phyloP scores from a whole-genome alignment of 2,888 invertebrate genomes.

The Melinopterus prodromus region DNA sequence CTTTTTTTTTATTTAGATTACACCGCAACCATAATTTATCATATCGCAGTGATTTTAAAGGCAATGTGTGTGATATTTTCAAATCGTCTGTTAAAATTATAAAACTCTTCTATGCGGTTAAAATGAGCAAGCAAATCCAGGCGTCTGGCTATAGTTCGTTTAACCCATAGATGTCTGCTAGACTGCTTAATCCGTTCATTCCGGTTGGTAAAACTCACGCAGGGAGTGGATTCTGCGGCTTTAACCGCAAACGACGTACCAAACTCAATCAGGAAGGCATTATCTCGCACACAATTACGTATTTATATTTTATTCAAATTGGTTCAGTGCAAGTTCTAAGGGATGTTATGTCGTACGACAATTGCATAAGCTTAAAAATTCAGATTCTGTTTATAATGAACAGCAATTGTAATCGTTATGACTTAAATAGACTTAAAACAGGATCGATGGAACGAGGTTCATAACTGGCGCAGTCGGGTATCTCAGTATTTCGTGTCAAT shows the following conservation, averaged over 20 bases:
- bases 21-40: too few relatives aligned
- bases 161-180: not conserved
- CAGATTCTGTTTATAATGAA: too few relatives aligned
- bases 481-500: too few relatives aligned
- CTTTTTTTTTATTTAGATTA: too few relatives aligned
- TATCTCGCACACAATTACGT: slow-evolving; percentile 22
- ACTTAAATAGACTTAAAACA: too few relatives aligned
- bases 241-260: not conserved
- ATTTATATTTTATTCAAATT: slow-evolving; percentile 11
- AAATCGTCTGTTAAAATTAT: not conserved
- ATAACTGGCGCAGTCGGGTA: too few relatives aligned
- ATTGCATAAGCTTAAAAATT: too few relatives aligned
- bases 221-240: not conserved
- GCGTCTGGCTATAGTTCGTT: not conserved
- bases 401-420: too few relatives aligned
- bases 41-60: too few relatives aligned
- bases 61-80: not conserved
- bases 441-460: too few relatives aligned
- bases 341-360: not conserved
- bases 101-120: not conserved
- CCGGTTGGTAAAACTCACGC: not conserved
- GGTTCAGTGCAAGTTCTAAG: not conserved
- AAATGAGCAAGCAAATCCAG: not conserved
- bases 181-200: not conserved
- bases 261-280: slow-evolving; percentile 23